Conservation (phyloP, 2,888 invertebrate genomes). For the Criorhina ranunculi region DNA sequence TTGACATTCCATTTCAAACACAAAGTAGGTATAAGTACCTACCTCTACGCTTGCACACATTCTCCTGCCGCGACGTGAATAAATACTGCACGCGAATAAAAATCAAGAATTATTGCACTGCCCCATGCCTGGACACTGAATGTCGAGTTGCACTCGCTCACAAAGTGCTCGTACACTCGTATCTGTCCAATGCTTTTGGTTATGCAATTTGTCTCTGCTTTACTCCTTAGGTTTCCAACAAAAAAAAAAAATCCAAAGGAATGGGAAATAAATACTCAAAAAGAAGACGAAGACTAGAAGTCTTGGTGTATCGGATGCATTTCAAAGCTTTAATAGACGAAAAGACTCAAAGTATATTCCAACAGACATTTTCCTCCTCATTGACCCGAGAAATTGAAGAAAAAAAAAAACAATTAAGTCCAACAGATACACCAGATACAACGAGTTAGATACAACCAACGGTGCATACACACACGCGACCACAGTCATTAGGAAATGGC, state of each 20-base stretch:
- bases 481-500: slow-evolving; percentile 58
- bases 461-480: background rate
- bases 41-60: background rate
- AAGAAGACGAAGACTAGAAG: slow-evolving; percentile 30
- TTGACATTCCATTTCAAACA: background rate
- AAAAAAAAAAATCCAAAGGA: slow-evolving; percentile 19
- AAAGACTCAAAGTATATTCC: slow-evolving; percentile 7
- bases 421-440: background rate
- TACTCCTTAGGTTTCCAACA: slow-evolving; percentile 6
- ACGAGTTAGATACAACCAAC: background rate
- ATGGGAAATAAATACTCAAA: slow-evolving; percentile 22
- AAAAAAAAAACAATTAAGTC: slow-evolving; percentile 54
- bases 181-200: slow-evolving; percentile 22
- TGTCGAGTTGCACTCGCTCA: slow-evolving; percentile 30
- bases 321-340: slow-evolving; percentile 9
- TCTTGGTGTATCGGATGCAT: slow-evolving; percentile 37
- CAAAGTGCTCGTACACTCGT: slow-evolving; percentile 27
- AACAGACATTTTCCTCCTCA: slow-evolving; percentile 34
- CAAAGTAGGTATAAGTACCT: background rate
- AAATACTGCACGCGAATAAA: slow-evolving; percentile 24
- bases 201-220: slow-evolving; percentile 58
- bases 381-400: slow-evolving; percentile 37
- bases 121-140: slow-evolving; percentile 15
- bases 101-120: slow-evolving; percentile 44
- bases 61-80: background rate